Percentiles rank a stretch among this genome's conserved stretches.
phyloP scores from a whole-genome alignment of 2,113 vertebrate species.

The Zapus hudsonius region DNA sequence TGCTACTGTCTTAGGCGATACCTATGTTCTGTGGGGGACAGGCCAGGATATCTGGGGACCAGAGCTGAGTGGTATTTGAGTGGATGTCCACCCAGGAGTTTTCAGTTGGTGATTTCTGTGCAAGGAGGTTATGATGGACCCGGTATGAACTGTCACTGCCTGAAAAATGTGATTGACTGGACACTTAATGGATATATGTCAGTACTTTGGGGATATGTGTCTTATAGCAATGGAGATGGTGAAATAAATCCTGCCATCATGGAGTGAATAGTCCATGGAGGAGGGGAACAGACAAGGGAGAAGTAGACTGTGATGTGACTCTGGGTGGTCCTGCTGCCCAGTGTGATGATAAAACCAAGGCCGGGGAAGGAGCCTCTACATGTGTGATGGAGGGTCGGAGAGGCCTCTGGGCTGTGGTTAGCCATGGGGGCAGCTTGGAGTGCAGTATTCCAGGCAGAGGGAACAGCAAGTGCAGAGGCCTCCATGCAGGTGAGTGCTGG shows the following conservation, averaged over 20 bases:
- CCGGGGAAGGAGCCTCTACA: no score
- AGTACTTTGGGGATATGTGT: no score
- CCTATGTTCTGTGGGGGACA: no score
- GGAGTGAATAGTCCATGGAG: background rate
- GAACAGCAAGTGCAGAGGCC: background rate
- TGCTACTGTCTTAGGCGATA: background rate
- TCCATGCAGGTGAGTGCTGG: background rate
- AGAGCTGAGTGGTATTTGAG: no score
- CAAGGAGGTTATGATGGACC: rapidly evolving
- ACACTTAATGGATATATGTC: background rate
- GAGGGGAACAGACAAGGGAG: background rate
- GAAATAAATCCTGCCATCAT: background rate
- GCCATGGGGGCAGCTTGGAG: background rate
- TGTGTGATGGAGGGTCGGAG: background rate
- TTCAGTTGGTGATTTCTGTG: background rate
- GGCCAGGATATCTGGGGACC: background rate
- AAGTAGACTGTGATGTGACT: rapidly evolving
- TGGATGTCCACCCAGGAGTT: background rate
- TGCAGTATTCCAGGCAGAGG: background rate
- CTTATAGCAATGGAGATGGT: rapidly evolving
- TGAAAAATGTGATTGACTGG: background rate
- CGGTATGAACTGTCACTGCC: background rate
- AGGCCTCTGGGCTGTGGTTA: background rate
- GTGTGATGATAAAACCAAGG: no score
- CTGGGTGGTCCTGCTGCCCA: background rate